Evolutionary conservation across 92 coral and sea anemone genomes (phyloP).

Genomic region (Paragorgia papillata): DNA sequence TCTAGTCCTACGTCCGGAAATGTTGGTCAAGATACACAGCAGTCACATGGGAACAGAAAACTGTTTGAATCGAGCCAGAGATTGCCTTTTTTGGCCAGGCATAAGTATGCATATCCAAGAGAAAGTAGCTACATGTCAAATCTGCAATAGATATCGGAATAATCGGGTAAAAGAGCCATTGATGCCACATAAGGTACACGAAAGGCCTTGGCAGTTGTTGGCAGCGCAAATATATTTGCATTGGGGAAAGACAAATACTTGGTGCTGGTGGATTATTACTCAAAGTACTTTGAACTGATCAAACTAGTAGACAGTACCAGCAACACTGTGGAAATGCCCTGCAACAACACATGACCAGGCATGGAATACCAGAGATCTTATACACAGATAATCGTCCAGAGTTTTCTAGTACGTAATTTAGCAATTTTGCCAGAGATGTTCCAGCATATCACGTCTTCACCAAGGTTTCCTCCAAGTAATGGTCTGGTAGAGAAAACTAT

Average conservation of each 20-base stretch:
- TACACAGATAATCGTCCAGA: slow-evolving; percentile 52
- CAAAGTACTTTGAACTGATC: slow-evolving; percentile 41
- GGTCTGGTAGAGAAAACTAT: slow-evolving; percentile 46
- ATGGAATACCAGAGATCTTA: slow-evolving; percentile 45
- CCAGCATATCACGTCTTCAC: slow-evolving; percentile 51
- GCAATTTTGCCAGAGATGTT: slow-evolving; percentile 32
- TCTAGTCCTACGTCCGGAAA: slow-evolving; percentile 21
- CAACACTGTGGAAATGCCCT: slow-evolving; percentile 32
- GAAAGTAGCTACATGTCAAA: slow-evolving; percentile 24
- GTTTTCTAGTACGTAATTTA: slow-evolving; percentile 44
- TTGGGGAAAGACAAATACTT: slow-evolving; percentile 28
- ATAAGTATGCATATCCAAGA: slow-evolving; percentile 12
- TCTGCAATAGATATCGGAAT: slow-evolving; percentile 40
- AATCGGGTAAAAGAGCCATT: slow-evolving; percentile 39
- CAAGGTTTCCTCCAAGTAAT: slow-evolving; percentile 53
- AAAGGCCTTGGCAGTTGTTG: slow-evolving; percentile 21
- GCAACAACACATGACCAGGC: slow-evolving; percentile 36
- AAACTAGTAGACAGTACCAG: slow-evolving; percentile 31
- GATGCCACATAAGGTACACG: slow-evolving; percentile 36
- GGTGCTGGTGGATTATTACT: slow-evolving; percentile 32
- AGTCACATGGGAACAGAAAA: slow-evolving; percentile 45
- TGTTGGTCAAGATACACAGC: slow-evolving; percentile 45
- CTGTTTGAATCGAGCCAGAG: slow-evolving; percentile 27
- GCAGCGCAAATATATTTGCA: slow-evolving; percentile 30
- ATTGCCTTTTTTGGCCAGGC: slow-evolving; percentile 23